Evolutionary conservation across 2,113 vertebrate genomes (phyloP).

Genomic region (Sardina pilchardus): DNA sequence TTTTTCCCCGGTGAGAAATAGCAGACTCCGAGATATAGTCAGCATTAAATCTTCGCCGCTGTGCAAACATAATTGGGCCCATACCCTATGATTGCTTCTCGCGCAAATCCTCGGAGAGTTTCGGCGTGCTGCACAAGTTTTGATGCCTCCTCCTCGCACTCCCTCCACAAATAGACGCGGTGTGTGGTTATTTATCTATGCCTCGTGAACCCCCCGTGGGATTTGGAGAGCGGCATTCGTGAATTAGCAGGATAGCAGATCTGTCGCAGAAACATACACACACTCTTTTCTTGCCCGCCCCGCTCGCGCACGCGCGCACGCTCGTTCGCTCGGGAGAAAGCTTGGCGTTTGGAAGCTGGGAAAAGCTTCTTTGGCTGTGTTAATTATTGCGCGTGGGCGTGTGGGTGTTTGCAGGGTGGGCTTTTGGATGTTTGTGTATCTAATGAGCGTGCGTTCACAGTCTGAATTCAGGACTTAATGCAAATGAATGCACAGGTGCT

Average conservation of each 20-base stretch:
- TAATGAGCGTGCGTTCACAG: not conserved
- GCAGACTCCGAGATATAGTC: slow-evolving; percentile 16
- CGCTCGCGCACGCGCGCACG: not conserved
- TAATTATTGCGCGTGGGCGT: not conserved
- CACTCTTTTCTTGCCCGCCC: not conserved
- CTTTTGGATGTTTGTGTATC: slow-evolving; percentile 6
- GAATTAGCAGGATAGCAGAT: not conserved
- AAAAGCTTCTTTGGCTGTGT: not conserved
- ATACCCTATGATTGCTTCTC: not conserved
- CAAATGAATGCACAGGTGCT: not conserved
- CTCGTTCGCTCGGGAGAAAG: not conserved
- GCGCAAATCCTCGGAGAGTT: not conserved
- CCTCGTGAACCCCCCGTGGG: not conserved
- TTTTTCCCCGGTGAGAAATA: not conserved
- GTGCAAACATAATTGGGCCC: slow-evolving; percentile 7
- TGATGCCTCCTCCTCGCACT: not conserved
- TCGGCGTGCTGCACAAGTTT: not conserved
- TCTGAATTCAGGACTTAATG: not conserved
- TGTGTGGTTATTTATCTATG: slow-evolving; percentile 12
- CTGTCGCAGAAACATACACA: not conserved
- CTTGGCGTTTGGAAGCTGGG: not conserved
- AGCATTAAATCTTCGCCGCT: not conserved
- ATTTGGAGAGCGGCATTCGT: not conserved
- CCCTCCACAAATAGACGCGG: not conserved
- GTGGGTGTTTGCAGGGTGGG: not conserved